These are phyloP conservation scores for Limosa lapponica DNA, from an alignment of 2,797 vertebrate species.

Conservation along the genomic window DNA sequence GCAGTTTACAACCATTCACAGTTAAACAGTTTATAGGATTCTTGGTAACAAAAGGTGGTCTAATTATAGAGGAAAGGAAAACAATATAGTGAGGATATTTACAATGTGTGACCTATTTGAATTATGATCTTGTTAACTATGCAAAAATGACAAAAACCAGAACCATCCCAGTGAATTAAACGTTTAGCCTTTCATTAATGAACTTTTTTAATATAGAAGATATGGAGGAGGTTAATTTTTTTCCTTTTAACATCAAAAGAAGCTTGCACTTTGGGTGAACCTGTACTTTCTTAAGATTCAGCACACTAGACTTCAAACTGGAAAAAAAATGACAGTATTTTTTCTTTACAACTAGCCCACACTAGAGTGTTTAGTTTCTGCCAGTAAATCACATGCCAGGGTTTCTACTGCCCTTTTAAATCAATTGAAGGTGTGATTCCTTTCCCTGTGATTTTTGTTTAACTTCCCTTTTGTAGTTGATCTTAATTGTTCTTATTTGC, in stretches of 20 bases:
- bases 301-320: slow-evolving; percentile 44
- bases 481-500: slow-evolving; percentile 75
- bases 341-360: slow-evolving; percentile 71
- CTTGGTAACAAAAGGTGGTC: slow-evolving; percentile 75
- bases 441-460: slow-evolving; percentile 68
- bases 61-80: slow-evolving; percentile 74
- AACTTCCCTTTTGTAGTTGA: slow-evolving; percentile 57
- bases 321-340: slow-evolving; percentile 61
- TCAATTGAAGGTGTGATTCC: slow-evolving; percentile 71
- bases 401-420: slow-evolving; percentile 52
- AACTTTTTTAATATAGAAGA: slow-evolving; percentile 63
- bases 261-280: slow-evolving; percentile 72
- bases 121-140: slow-evolving; percentile 79
- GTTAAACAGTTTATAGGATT: slow-evolving; percentile 77
- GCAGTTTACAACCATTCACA: slow-evolving; percentile 74
- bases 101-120: slow-evolving; percentile 77
- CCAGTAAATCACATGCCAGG: slow-evolving; percentile 66
- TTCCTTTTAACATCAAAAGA: slow-evolving; percentile 72
- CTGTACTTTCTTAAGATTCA: slow-evolving; percentile 69
- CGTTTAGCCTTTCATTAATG: slow-evolving; percentile 74
- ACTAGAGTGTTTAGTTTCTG: slow-evolving; percentile 69
- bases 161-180: slow-evolving; percentile 72
- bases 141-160: slow-evolving; percentile 80
- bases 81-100: slow-evolving; percentile 76
- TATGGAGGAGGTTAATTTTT: slow-evolving; percentile 65